Conservation (phyloP, 2,888 invertebrate genomes). For the Tupiocoris notatus region DNA sequence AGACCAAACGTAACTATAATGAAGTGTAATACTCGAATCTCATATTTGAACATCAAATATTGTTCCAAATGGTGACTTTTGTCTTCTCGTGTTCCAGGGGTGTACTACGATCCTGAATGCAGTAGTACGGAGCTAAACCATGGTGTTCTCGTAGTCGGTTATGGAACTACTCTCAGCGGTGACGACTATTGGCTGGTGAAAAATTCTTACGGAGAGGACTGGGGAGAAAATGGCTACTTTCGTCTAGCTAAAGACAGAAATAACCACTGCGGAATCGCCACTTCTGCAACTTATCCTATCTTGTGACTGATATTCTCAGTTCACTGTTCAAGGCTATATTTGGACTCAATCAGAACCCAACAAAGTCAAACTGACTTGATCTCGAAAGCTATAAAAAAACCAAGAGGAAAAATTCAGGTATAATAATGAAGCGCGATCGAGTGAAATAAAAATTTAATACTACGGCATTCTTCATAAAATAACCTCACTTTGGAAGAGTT, state of each 20-base stretch:
- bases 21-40: no score
- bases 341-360: no score
- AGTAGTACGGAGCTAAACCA: slow-evolving; percentile 14
- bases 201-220: slow-evolving; percentile 17
- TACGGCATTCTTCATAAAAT: slow-evolving; percentile 12
- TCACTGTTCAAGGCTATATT: no score
- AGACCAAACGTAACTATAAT: no score
- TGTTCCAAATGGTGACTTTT: no score
- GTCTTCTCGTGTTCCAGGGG: slow-evolving; percentile 12
- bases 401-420: no score
- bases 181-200: slow-evolving; percentile 23
- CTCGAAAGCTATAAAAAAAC: no score
- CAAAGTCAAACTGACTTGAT: no score
- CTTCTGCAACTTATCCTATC: slow-evolving; percentile 8
- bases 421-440: no score
- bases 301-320: neutral
- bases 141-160: slow-evolving; percentile 12
- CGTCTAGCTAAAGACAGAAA: slow-evolving; percentile 9
- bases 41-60: no score
- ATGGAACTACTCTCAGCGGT: slow-evolving; percentile 11
- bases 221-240: slow-evolving; percentile 27
- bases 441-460: slow-evolving; percentile 32
- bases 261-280: slow-evolving; percentile 31
- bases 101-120: slow-evolving; percentile 25
- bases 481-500: slow-evolving; percentile 22